Evolutionary conservation across 2,113 vertebrate genomes (phyloP).

Genomic region (Microcebus jonahi): DNA sequence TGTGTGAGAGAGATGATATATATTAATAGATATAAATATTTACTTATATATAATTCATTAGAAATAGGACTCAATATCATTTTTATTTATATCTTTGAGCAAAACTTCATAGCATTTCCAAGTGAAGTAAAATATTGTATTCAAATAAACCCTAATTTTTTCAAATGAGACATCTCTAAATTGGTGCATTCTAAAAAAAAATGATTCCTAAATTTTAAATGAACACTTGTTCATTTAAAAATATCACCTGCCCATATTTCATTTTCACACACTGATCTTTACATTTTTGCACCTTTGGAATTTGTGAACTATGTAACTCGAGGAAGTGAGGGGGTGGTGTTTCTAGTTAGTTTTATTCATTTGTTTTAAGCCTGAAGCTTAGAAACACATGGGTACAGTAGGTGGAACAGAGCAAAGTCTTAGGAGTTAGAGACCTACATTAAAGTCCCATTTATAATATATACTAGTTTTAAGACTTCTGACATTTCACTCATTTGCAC

Average conservation of each 20-base stretch:
- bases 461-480: neutral
- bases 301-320: neutral
- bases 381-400: neutral
- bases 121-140: neutral
- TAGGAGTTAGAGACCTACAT: neutral
- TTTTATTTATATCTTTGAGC: neutral
- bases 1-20: neutral
- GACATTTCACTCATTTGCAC: neutral
- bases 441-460: neutral
- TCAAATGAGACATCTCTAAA: neutral
- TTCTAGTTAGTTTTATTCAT: neutral
- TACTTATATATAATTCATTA: neutral
- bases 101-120: neutral
- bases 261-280: neutral
- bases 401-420: neutral
- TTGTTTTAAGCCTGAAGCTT: neutral
- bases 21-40: neutral
- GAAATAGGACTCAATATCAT: neutral
- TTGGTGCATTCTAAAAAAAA: neutral
- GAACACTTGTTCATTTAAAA: neutral
- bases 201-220: neutral
- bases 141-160: neutral
- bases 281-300: neutral
- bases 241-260: neutral
- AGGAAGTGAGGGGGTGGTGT: neutral